These are phyloP conservation scores for Mustelus asterias DNA, from an alignment of 2,113 vertebrate species.

Conservation along the genomic window DNA sequence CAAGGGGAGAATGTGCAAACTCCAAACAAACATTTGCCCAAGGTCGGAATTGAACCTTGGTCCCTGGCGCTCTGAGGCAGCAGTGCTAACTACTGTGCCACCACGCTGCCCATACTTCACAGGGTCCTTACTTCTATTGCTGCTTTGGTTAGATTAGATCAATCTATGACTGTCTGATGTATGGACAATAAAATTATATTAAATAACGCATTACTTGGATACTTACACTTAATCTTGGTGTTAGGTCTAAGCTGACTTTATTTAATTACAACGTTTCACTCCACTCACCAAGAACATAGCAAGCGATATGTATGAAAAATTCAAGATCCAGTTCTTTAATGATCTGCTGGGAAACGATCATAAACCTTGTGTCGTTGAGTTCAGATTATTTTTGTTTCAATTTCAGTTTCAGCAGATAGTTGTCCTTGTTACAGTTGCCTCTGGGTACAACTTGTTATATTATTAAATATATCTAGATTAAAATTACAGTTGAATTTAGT, in stretches of 20 bases:
- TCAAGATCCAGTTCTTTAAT: not conserved
- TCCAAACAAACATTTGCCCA: no score
- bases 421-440: not conserved
- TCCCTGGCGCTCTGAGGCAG: no score
- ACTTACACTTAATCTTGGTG: not conserved
- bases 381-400: not conserved
- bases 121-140: not conserved
- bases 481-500: not conserved
- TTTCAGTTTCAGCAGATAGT: not conserved
- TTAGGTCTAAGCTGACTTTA: not conserved
- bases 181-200: not conserved
- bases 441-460: not conserved
- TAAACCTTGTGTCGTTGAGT: not conserved
- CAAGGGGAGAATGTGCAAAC: no score
- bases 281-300: not conserved
- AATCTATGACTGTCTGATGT: not conserved
- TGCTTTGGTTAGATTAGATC: not conserved
- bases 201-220: not conserved
- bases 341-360: not conserved
- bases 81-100: no score
- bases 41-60: no score
- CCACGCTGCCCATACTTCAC: not conserved
- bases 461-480: not conserved
- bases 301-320: not conserved
- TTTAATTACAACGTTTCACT: not conserved